Conservation (phyloP, 2,113 vertebrate species). For the Paralichthys olivaceus region DNA sequence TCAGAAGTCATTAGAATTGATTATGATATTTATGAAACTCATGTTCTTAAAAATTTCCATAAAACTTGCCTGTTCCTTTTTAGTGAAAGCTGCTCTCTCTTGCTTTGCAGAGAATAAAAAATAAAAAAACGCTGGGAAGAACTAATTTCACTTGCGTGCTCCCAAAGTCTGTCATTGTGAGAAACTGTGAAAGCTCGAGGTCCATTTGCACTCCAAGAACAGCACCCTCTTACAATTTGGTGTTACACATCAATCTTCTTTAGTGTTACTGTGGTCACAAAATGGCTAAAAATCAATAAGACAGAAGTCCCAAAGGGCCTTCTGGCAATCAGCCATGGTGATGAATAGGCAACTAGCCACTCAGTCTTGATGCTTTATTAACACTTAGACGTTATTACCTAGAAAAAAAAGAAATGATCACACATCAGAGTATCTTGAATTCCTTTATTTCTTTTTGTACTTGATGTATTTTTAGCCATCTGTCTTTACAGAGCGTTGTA, state of each 20-base stretch:
- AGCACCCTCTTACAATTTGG: slow-evolving; percentile 40
- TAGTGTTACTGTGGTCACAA: slow-evolving; percentile 58
- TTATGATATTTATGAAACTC: background rate
- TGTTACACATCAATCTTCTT: slow-evolving; percentile 58
- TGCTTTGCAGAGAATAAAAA: slow-evolving; percentile 4
- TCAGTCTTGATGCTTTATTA: slow-evolving; percentile 34
- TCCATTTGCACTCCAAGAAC: slow-evolving; percentile 54
- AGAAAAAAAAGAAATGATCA: background rate
- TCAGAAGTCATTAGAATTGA: slow-evolving; percentile 12
- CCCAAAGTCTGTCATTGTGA: slow-evolving; percentile 24
- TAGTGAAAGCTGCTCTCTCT: background rate
- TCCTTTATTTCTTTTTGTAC: slow-evolving; percentile 4
- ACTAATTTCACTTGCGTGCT: background rate
- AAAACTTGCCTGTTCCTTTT: background rate
- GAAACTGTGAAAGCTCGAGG: slow-evolving; percentile 40
- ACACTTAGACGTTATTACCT: slow-evolving; percentile 9
- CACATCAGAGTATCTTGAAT: background rate
- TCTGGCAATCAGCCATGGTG: slow-evolving; percentile 52
- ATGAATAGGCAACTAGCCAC: slow-evolving; percentile 46
- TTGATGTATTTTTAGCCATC: background rate
- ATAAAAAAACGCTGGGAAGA: background rate
- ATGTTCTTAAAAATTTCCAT: background rate
- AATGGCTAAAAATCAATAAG: slow-evolving; percentile 61
- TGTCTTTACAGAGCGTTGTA: background rate
- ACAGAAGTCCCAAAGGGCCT: slow-evolving; percentile 51